A percentile compares a stretch with the other conserved stretches of the same genome.
phyloP scores from a whole-genome alignment of 37 sponge, comb jelly and placozoan species.

The Eunapius fragilis region DNA sequence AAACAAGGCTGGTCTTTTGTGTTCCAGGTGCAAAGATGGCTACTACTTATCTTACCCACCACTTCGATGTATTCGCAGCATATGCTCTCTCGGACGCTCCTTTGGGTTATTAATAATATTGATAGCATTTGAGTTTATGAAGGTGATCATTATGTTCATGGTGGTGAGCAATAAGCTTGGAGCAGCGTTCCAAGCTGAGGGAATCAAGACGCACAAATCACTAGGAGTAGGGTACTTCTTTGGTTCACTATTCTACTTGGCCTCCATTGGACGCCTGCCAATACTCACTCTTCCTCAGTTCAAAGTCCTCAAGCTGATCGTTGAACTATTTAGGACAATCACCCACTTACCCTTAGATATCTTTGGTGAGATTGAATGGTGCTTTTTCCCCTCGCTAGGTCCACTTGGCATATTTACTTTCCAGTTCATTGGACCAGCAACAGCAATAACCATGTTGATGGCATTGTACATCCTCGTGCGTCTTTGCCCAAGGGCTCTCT shows the following conservation, averaged over 20 bases:
- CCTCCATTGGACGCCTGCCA: background rate
- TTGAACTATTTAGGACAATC: background rate
- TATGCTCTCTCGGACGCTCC: background rate
- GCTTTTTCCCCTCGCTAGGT: background rate
- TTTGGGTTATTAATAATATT: background rate
- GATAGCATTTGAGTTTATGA: background rate
- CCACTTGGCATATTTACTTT: background rate
- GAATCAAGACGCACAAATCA: background rate
- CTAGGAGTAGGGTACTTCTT: conserved; percentile 13
- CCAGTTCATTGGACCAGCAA: conserved; percentile 8
- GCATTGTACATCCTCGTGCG: background rate
- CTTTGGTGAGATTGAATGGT: conserved; percentile 1
- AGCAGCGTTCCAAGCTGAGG: background rate
- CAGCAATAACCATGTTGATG: background rate
- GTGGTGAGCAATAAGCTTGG: background rate
- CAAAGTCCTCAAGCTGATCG: background rate
- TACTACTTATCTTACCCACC: background rate
- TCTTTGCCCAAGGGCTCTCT: background rate
- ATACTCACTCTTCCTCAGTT: background rate
- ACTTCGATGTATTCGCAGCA: background rate
- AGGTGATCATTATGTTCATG: background rate
- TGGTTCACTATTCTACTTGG: conserved; percentile 22
- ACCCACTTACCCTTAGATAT: background rate
- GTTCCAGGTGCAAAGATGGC: background rate
- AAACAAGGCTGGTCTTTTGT: background rate